These are phyloP conservation scores for Sebastes hubbsi DNA, from an alignment of 2,797 vertebrate genomes.

Conservation along the genomic window DNA sequence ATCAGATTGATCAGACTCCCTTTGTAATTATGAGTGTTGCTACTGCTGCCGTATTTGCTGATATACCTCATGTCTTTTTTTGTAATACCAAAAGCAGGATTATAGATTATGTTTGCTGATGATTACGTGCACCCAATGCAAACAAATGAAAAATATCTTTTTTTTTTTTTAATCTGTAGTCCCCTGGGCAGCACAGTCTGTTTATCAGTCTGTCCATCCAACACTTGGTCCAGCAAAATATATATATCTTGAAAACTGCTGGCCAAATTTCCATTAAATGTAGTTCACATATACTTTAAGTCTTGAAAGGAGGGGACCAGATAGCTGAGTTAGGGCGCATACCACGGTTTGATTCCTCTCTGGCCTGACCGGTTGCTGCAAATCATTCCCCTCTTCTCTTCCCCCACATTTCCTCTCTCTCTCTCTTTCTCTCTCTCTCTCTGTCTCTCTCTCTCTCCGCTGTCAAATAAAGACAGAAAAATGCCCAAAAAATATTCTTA, in stretches of 20 bases:
- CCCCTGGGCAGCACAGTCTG: background rate
- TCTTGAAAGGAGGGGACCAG: background rate
- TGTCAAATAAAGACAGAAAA: background rate
- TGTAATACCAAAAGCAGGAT: background rate
- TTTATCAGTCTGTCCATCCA: background rate
- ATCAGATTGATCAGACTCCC: conserved; percentile 49
- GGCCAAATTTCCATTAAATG: background rate
- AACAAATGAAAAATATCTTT: background rate
- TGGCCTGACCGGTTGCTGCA: background rate
- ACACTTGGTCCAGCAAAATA: background rate
- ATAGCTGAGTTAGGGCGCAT: background rate
- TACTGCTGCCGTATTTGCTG: conserved; percentile 14
- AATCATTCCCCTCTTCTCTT: background rate
- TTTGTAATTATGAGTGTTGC: conserved; percentile 34
- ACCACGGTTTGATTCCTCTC: background rate
- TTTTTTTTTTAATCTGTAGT: background rate
- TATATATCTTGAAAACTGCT: background rate
- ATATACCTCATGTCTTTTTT: background rate
- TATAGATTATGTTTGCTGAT: background rate
- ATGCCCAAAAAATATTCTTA: background rate
- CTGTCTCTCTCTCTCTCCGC: background rate
- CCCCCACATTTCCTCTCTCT: background rate
- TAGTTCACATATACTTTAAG: background rate
- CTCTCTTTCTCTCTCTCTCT: background rate
- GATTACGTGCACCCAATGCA: background rate